Percentiles rank a stretch among this genome's conserved stretches.
Evolutionary conservation across 2,797 vertebrate species (phyloP).

Genomic region (Microctenopoma lineatum): DNA sequence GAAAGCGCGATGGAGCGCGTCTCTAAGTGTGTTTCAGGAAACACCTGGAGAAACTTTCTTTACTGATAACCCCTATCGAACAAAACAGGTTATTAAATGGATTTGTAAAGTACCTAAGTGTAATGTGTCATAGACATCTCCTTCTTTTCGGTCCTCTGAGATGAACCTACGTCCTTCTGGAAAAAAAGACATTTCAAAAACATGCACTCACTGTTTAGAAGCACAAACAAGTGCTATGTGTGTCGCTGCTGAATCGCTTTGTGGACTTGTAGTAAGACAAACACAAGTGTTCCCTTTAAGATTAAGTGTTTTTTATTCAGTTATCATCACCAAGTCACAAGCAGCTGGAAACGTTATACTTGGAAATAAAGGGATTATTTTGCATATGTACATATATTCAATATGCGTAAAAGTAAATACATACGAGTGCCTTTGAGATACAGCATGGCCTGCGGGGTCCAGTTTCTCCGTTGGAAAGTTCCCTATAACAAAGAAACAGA

Average conservation of each 20-base stretch:
- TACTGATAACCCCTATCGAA: too few species aligned
- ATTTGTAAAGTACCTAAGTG: constrained; percentile 84
- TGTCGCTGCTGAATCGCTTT: too few species aligned
- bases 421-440: constrained; percentile 97
- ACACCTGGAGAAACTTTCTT: not conserved
- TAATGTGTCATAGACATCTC: constrained; percentile 84
- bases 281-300: not conserved
- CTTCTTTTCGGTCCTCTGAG: constrained; percentile 88
- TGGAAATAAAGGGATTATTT: too few species aligned
- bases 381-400: too few species aligned
- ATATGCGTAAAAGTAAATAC: constrained; percentile 63
- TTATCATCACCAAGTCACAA: not conserved
- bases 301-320: too few species aligned
- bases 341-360: too few species aligned
- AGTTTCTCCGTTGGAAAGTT: constrained; percentile 91
- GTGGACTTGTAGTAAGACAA: not conserved
- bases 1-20: not conserved
- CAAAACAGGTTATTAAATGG: not conserved
- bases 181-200: constrained; percentile 24
- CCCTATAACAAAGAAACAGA: constrained; percentile 70
- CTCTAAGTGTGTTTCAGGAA: not conserved
- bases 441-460: constrained; percentile 97
- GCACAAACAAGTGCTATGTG: not conserved
- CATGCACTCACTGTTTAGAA: not conserved
- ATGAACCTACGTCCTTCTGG: constrained; percentile 93